These are phyloP conservation scores for Spilogale gracilis DNA, from an alignment of 2,113 vertebrate genomes.

Conservation along the genomic window DNA sequence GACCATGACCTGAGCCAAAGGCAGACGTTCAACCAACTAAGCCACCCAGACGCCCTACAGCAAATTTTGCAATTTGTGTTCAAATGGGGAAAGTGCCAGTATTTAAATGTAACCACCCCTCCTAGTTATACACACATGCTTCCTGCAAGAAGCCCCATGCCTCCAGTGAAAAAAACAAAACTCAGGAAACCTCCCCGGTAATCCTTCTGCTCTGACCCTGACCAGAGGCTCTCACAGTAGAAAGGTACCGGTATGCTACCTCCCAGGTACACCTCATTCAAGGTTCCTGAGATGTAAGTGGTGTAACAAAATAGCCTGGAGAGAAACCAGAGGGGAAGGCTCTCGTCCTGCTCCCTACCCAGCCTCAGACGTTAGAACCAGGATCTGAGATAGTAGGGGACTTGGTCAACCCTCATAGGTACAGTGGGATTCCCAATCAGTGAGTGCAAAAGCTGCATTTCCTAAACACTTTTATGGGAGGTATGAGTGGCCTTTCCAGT, in stretches of 20 bases:
- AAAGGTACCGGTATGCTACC: fast-evolving
- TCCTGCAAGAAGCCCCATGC: neutral
- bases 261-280: neutral
- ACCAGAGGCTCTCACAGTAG: neutral
- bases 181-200: neutral
- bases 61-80: neutral
- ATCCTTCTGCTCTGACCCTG: neutral
- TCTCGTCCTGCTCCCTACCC: neutral
- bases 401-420: neutral
- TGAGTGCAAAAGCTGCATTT: neutral
- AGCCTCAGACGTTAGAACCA: neutral
- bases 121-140: neutral
- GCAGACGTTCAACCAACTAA: no score
- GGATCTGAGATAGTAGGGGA: neutral
- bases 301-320: neutral
- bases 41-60: no score
- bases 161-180: neutral
- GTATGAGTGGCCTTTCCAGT: neutral
- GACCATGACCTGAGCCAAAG: no score
- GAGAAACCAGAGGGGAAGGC: neutral
- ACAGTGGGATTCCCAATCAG: neutral
- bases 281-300: neutral
- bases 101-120: neutral
- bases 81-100: neutral
- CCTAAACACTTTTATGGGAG: neutral